Evolutionary conservation across 2,113 vertebrate genomes (phyloP), one percentile per base, ranked within the genome.

Genomic region (Coryphaenoides rupestris): DNA sequence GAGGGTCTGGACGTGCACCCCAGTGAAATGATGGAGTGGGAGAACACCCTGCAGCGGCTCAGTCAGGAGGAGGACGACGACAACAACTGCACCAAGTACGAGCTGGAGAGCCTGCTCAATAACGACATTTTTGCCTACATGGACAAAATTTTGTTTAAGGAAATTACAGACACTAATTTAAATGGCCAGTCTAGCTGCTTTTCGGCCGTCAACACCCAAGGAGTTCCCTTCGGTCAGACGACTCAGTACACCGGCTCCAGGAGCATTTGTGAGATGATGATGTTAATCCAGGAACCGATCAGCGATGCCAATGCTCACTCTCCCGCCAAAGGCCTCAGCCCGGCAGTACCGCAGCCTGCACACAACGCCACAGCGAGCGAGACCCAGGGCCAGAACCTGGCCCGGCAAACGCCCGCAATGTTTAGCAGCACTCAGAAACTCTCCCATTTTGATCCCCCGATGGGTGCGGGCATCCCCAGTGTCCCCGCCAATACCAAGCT

Each of bases 1-100:
- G 70, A 86, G 55, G 68, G 63, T 0, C 60, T 88, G 26, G 68
- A 61, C 0, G 0, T 81, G 9, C 67, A 50, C 6, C 46, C 59
- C 0, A 5, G 21, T 0, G 84, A 87, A 68, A 76, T 90, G 77
- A 64, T 73, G 63, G 75, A 67, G 19, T 90, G 87, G 90, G 85
- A 92, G 40, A 81, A 83, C 1, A 63, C 73, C 19, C 70, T 93
- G 17, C 85, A 87, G 40, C 68, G 55, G 47, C 23, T 89, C n/a
- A 69, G 71, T 21, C 60, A 71, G 55, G 76, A 61, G 0, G 40
- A 74, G 5, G 66, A 62, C 66, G 40, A 1, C 55, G 57, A 21
- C 23, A 19, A 0, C 0, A 56, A 19, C 23, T 17, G 0, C 0
- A 21, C 68, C 3, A 14, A 69, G 17, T 74, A 76, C 0, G 83